A percentile compares a stretch with the other conserved stretches of the same genome.
These are phyloP conservation scores for Chaetura pelagica DNA, from an alignment of 2,113 vertebrate genomes.

Conservation along the genomic window DNA sequence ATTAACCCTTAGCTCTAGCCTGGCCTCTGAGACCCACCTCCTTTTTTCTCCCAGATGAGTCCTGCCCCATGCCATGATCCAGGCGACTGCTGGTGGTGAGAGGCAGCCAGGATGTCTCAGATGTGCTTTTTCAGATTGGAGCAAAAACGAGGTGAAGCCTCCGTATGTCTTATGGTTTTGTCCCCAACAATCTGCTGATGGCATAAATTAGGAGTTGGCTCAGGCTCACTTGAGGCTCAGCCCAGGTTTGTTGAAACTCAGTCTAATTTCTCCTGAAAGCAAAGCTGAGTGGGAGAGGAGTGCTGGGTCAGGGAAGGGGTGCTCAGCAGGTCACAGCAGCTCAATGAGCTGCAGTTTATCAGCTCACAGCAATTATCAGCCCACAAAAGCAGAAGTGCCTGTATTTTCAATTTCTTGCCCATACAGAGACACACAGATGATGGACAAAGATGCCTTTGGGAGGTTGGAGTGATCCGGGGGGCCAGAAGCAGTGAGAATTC, in stretches of 20 bases:
- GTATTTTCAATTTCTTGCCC: background rate
- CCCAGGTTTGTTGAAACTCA: constrained; percentile 59
- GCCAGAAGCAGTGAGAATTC: background rate
- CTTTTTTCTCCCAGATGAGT: background rate
- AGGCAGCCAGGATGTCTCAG: background rate
- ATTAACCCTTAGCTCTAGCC: background rate
- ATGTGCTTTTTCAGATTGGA: constrained; percentile 20
- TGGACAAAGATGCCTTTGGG: background rate
- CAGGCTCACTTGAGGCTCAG: constrained; percentile 45
- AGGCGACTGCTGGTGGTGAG: background rate
- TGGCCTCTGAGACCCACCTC: background rate
- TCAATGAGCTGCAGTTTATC: background rate
- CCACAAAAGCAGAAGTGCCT: background rate
- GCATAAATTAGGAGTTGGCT: constrained; percentile 60
- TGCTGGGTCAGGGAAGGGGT: background rate
- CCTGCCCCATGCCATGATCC: background rate
- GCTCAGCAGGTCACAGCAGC: background rate
- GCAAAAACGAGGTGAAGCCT: background rate
- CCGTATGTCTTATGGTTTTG: constrained; percentile 7
- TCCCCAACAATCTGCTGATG: background rate
- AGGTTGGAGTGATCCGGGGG: background rate
- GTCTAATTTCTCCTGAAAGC: constrained; percentile 55
- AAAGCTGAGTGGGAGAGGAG: constrained; percentile 35
- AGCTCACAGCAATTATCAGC: background rate
- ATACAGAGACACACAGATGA: background rate